Conservation (phyloP, 2,888 invertebrate species). For the Metallyticus violacea region DNA sequence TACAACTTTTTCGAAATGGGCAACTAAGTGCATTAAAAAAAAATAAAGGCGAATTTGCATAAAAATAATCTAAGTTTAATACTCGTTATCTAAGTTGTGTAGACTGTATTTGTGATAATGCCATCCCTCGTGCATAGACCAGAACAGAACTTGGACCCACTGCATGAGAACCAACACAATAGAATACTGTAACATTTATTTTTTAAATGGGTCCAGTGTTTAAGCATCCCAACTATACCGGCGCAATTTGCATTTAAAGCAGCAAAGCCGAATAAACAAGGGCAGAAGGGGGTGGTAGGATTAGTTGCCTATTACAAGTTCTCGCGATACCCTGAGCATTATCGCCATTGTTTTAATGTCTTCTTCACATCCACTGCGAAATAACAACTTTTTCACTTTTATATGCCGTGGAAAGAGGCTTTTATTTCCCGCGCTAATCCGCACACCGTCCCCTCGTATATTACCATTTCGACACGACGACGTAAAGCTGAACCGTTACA, state of each 20-base stretch:
- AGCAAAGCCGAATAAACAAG: slow-evolving; percentile 11
- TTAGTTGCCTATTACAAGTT: slow-evolving; percentile 13
- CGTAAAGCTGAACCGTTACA: not conserved
- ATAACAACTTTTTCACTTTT: not conserved
- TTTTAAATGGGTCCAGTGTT: not conserved
- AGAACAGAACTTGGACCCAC: too few relatives aligned
- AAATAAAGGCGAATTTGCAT: too few relatives aligned
- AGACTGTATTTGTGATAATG: too few relatives aligned
- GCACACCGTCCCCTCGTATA: too few relatives aligned
- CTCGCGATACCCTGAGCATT: not conserved
- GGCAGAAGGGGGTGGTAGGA: not conserved
- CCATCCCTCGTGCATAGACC: too few relatives aligned
- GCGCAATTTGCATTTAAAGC: slow-evolving; percentile 14
- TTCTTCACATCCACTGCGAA: not conserved
- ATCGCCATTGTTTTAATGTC: not conserved
- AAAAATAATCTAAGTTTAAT: too few relatives aligned
- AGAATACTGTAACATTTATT: not conserved
- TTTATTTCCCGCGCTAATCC: not conserved
- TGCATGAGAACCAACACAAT: not conserved
- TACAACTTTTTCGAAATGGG: too few relatives aligned
- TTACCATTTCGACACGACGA: not conserved
- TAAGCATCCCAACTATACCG: not conserved
- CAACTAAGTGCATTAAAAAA: too few relatives aligned
- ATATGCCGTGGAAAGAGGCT: too few relatives aligned
- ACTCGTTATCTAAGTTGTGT: too few relatives aligned